Base-by-base conservation (phyloP, 2,888 invertebrate species). In the Heliconius ismenius region DNA sequence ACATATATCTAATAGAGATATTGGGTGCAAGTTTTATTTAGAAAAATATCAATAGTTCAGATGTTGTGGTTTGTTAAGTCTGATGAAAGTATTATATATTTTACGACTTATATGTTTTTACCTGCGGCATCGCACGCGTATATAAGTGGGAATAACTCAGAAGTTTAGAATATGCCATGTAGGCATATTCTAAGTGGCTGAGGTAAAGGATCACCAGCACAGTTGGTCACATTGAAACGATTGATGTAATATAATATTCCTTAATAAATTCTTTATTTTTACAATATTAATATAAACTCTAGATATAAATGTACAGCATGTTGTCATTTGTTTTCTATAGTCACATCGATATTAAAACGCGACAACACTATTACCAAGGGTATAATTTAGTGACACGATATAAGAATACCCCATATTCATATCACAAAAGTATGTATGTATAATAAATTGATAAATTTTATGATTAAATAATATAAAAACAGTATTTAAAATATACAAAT, bases 331-430 rank as follows among this genome's bases (percentile, higher is more conserved):
- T n/a, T 58, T 26, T 24, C 43, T 28, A 49, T 43, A 9, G 18
- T 58, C 73, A 76, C 70, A 76, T 79, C 78, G 68, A 70, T 62
- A 39, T n/a, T 4, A 15, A 65, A 63, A 70, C 72, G 76, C 73
- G 21, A 21, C 39, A 26, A 39, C 68, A 39, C 63, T 69, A 64
- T 28, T 21, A 62, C 15, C 24, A 75, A 78, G 62, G 77, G 65
- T 81, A 65, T 79, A 77, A 80, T 79, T 81, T 77, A 63, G 76
- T 77, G 76, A 78, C 76, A 76, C 75, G 49, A 73, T 73, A 69
- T n/a, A 69, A 26, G 74, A 67, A 64, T 76, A 76, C 58, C 43
- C 49, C 62, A 65, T 70, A 75, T 79, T 74, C 58, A 60, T 58
- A 72, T 72, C 74, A 68, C 21, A 68, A 0, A 21, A 6, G 10